These are phyloP conservation scores for Orthonychiurus folsomi DNA, from an alignment of 2,888 invertebrate species.

Conservation along the genomic window DNA sequence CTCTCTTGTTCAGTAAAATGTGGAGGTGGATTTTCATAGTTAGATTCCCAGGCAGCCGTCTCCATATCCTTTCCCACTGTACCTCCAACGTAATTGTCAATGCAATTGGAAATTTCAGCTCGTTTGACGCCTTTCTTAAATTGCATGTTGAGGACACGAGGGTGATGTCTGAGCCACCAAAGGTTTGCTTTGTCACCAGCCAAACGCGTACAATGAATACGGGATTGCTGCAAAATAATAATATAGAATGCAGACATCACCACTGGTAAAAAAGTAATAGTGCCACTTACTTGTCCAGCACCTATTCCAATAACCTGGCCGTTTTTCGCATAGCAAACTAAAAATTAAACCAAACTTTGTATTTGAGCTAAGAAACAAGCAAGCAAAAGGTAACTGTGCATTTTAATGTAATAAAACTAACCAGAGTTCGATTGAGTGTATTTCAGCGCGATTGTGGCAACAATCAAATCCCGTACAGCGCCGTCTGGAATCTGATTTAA, in stretches of 20 bases:
- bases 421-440: conserved; percentile 94
- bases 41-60: conserved; percentile 59
- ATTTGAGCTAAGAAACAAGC: neutral
- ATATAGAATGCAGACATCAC: too few species aligned
- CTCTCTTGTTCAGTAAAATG: conserved; percentile 60
- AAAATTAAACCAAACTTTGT: neutral
- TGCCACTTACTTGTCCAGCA: conserved; percentile 57
- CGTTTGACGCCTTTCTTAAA: conserved; percentile 79
- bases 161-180: conserved; percentile 89
- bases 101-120: conserved; percentile 87
- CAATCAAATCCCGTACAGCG: conserved; percentile 80
- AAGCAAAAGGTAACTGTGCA: neutral
- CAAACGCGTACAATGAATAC: conserved; percentile 94
- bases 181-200: conserved; percentile 89
- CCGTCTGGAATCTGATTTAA: conserved; percentile 54
- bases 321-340: conserved; percentile 85
- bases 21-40: conserved; percentile 65
- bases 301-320: conserved; percentile 93
- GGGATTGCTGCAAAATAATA: conserved; percentile 77
- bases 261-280: too few species aligned
- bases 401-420: too few species aligned
- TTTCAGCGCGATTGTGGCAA: conserved; percentile 92
- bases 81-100: conserved; percentile 88
- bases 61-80: conserved; percentile 87
- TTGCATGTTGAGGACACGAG: conserved; percentile 68